Evolutionary conservation across 1,140 invertebrate genomes (phyloP), one percentile per base, ranked within the genome.

Genomic region (Orussus abietinus): DNA sequence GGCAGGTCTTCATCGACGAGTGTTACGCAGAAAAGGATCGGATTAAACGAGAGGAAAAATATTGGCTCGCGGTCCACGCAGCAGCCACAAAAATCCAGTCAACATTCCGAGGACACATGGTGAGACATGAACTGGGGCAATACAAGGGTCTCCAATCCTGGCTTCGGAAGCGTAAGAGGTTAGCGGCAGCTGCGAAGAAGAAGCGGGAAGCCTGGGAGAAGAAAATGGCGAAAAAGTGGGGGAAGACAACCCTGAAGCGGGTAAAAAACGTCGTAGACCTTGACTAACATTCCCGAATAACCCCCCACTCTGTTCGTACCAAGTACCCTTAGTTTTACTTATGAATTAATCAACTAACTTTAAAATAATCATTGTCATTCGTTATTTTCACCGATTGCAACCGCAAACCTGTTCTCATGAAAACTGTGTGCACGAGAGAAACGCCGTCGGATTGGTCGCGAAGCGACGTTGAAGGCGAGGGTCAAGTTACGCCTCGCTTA

Each of bases 271-370:
- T n/a, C n/a, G n/a, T n/a, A n/a, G n/a, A n/a, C n/a, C n/a, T n/a
- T n/a, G n/a, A n/a, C n/a, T n/a, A n/a, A n/a, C n/a, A n/a, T n/a
- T n/a, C n/a, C n/a, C n/a, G n/a, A n/a, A n/a, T n/a, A n/a, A n/a
- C n/a, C n/a, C n/a, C n/a, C n/a, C n/a, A n/a, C n/a, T n/a, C n/a
- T 5, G 38, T 18, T 34, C 29, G 26, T 15, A 17, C 20, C 7
- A 29, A 41, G 1, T 10, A 4, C 38, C 12, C 20, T 30, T 26
- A 20, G 6, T 32, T 52, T 19, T 66, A 34, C 57, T 51, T 69
- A 69, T 69, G 69, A 72, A 71, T 69, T 66, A 69, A 60, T 67
- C 57, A 69, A 64, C 67, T 71, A 69, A 72, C 67, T 64, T 55
- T 69, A 65, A 70, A 69, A 69, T 64, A 68, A 67, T 62, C 55